Evolutionary conservation across 1,140 invertebrate species (phyloP), one percentile per base, ranked within the genome.

Genomic region (Andrena cerasifolii): DNA sequence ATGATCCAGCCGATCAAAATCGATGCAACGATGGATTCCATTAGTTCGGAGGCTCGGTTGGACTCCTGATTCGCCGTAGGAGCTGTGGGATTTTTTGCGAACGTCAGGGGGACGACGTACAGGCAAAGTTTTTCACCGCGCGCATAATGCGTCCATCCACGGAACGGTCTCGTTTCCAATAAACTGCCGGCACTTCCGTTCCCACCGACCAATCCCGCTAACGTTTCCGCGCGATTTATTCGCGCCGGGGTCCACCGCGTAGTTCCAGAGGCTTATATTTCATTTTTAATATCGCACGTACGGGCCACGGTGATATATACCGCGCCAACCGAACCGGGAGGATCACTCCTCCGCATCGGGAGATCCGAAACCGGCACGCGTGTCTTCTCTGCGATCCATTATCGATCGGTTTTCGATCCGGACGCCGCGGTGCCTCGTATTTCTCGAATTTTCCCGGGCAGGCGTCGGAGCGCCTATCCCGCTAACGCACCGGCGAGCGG

Each of bases 221-320:
- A 58, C 51, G n/a, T 45, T 66, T 47, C 51, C 33, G 14, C 18
- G 21, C 73, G 51, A 75, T 75, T 66, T 75, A 67, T 58, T 66
- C 28, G 51, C 26, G 3, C 16, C 49, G 26, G 26, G 8, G 28
- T 49, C 8, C 49, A 18, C 8, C 49, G 3, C 36, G 12, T 1
- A 47, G 28, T 66, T 56, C 21, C 40, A 1, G 7, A 66, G 18
- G 51, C 51, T 33, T 75, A 47, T 47, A 58, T 66, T 66, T 75
- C 68, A 49, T 59, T 59, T 71, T 71, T 59, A 71, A 71, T 71
- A 71, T 71, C 71, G 59, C 71, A 28, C 71, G 71, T 53, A 21
- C 33, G 26, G n/a, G 0, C 28, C 8, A 43, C 18, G 10, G 16
- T n/a, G 59, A 51, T 53, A 51, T 63, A 63, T 51, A 16, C 51